Conservation (phyloP, 2,797 vertebrate genomes). For the Chaunax sp. region DNA sequence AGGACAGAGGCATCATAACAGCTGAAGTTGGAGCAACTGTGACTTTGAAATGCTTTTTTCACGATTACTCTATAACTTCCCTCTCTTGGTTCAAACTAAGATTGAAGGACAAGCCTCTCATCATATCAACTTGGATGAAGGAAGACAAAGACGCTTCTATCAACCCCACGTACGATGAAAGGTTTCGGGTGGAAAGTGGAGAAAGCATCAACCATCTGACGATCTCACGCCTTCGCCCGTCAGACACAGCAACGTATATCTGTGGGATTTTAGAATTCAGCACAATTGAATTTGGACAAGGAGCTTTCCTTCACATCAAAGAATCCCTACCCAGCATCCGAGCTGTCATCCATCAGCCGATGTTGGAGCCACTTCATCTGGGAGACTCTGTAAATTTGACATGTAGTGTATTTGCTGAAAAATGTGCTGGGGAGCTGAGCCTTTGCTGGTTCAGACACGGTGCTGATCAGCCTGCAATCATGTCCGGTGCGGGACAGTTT, state of each 20-base stretch:
- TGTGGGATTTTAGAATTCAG: slow-evolving; percentile 62
- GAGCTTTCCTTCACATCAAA: slow-evolving; percentile 65
- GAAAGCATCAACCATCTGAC: slow-evolving; percentile 36
- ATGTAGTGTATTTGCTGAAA: slow-evolving; percentile 47
- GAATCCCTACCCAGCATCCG: not conserved
- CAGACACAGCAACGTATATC: slow-evolving; percentile 71
- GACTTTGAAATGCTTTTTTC: slow-evolving; percentile 55
- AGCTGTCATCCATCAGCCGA: slow-evolving; percentile 14
- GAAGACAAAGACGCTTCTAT: not conserved
- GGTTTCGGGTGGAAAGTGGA: slow-evolving; percentile 14
- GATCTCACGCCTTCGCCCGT: slow-evolving; percentile 48
- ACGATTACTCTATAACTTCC: slow-evolving; percentile 33
- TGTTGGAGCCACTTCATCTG: not conserved
- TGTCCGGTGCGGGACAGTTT: slow-evolving; percentile 38
- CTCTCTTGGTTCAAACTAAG: slow-evolving; percentile 74
- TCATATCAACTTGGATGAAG: slow-evolving; percentile 59
- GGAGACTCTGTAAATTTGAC: slow-evolving; percentile 48
- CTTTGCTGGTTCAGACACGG: slow-evolving; percentile 69
- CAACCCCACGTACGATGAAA: slow-evolving; percentile 6
- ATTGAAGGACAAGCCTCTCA: slow-evolving; percentile 62
- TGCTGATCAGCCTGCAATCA: slow-evolving; percentile 15
- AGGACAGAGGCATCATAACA: slow-evolving; percentile 34
- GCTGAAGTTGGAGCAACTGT: slow-evolving; percentile 49
- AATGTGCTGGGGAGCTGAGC: slow-evolving; percentile 38
- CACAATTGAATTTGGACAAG: slow-evolving; percentile 61